Evolutionary conservation across 2,113 vertebrate genomes (phyloP).

Genomic region (Thryonomys swinderianus): DNA sequence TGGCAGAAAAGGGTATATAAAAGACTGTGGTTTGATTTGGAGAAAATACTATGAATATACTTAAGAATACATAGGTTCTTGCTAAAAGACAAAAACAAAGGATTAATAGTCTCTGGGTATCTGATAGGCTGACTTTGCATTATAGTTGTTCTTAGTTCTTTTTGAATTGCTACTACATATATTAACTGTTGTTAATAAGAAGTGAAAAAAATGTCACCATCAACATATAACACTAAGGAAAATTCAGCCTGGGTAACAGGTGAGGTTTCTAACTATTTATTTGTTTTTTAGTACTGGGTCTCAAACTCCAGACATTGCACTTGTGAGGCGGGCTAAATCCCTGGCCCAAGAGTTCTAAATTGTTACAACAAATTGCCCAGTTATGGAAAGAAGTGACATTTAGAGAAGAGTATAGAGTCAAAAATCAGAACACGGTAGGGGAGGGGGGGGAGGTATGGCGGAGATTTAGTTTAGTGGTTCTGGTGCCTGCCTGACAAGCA

Average conservation of each 20-base stretch:
- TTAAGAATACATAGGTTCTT: not conserved
- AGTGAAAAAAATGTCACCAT: constrained; percentile 10
- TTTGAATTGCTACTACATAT: not conserved
- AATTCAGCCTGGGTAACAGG: not conserved
- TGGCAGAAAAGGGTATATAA: not conserved
- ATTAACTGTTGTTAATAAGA: not conserved
- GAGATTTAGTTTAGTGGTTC: no score
- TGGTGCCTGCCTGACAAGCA: no score
- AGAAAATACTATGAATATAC: not conserved
- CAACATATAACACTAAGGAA: not conserved
- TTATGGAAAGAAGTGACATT: not conserved
- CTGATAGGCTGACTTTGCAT: not conserved
- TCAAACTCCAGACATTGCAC: no score
- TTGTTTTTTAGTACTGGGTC: no score
- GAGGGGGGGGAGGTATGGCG: no score
- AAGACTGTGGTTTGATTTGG: not conserved
- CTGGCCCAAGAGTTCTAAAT: not conserved
- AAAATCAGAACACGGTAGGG: not conserved
- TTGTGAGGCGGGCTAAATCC: no score
- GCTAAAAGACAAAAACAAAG: not conserved
- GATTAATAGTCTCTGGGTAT: not conserved
- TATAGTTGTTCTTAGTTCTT: not conserved
- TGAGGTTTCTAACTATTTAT: not conserved
- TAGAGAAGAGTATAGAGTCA: not conserved
- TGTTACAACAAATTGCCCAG: not conserved